These are phyloP conservation scores for Nomada fucata DNA, from an alignment of 2,888 invertebrate species.

Conservation along the genomic window DNA sequence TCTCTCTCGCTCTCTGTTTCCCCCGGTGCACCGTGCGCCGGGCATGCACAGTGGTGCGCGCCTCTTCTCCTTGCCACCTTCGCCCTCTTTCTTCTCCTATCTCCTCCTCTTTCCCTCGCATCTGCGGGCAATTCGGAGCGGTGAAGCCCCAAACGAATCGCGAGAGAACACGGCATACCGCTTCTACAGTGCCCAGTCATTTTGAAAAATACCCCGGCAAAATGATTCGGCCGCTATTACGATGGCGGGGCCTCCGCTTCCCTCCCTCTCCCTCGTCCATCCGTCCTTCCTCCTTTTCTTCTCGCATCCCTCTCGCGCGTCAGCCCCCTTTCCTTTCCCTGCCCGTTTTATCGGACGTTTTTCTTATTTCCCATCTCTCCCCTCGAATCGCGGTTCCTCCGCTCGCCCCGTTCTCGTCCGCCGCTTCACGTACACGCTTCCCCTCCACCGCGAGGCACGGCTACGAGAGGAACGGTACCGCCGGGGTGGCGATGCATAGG, in stretches of 20 bases:
- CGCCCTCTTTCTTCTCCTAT: conserved; percentile 56
- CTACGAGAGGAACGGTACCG: not conserved
- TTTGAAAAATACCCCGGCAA: conserved; percentile 79
- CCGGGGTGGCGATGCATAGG: conserved; percentile 11
- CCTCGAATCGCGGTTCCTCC: not conserved
- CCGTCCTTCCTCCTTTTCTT: conserved; percentile 13
- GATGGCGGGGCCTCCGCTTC: conserved; percentile 66
- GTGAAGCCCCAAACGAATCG: conserved; percentile 72
- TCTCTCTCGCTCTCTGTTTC: not conserved
- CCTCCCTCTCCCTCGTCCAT: conserved; percentile 20
- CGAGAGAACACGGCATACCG: conserved; percentile 75
- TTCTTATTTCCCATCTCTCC: conserved; percentile 25
- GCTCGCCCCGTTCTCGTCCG: not conserved
- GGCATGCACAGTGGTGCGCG: conserved; percentile 27
- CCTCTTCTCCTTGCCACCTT: conserved; percentile 58
- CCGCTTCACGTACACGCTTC: not conserved
- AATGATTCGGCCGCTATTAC: conserved; percentile 79
- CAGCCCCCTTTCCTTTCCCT: conserved; percentile 13
- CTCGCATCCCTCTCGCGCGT: conserved; percentile 20
- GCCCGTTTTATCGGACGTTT: conserved; percentile 3
- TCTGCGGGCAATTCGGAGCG: conserved; percentile 76
- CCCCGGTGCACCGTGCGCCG: not conserved
- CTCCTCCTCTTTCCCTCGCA: conserved; percentile 64
- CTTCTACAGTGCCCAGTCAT: conserved; percentile 76
- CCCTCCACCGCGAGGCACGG: not conserved